Conservation (phyloP, 2,888 invertebrate species). For the Agrotis segetum region DNA sequence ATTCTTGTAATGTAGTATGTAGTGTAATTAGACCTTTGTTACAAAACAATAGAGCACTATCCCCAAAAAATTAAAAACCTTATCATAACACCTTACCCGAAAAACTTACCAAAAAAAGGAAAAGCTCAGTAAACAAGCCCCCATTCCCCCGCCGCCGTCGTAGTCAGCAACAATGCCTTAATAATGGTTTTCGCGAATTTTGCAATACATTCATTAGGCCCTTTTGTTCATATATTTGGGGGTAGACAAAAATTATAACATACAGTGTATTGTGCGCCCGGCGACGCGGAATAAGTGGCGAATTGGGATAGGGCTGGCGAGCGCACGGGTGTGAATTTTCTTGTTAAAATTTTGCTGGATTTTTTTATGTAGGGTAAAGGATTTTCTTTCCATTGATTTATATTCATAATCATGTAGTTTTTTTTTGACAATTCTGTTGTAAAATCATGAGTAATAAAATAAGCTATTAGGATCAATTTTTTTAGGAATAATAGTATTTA, state of each 20-base stretch:
- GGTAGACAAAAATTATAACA: conserved; percentile 90
- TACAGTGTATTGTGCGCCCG: conserved; percentile 86
- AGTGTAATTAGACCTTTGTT: too few species aligned
- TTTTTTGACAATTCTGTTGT: too few species aligned
- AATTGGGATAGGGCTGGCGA: conserved; percentile 78
- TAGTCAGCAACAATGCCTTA: conserved; percentile 84
- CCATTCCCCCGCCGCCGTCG: conserved; percentile 44
- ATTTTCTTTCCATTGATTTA: too few species aligned
- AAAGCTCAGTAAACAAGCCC: conserved; percentile 58
- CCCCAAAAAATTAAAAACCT: conserved; percentile 10
- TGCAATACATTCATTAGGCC: conserved; percentile 89
- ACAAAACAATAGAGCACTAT: background rate
- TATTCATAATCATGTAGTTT: too few species aligned
- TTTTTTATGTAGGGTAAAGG: too few species aligned
- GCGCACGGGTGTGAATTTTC: background rate
- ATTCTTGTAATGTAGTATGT: too few species aligned
- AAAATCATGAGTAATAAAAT: too few species aligned
- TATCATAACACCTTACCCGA: conserved; percentile 20
- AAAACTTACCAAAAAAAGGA: conserved; percentile 45
- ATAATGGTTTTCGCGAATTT: conserved; percentile 88
- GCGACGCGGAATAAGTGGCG: conserved; percentile 85
- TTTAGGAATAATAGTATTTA: too few species aligned
- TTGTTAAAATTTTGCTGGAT: too few species aligned
- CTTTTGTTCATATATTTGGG: conserved; percentile 90
- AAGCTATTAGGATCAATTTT: too few species aligned